phyloP scores from a whole-genome alignment of 1,140 invertebrate species.

The Pinna nobilis region DNA sequence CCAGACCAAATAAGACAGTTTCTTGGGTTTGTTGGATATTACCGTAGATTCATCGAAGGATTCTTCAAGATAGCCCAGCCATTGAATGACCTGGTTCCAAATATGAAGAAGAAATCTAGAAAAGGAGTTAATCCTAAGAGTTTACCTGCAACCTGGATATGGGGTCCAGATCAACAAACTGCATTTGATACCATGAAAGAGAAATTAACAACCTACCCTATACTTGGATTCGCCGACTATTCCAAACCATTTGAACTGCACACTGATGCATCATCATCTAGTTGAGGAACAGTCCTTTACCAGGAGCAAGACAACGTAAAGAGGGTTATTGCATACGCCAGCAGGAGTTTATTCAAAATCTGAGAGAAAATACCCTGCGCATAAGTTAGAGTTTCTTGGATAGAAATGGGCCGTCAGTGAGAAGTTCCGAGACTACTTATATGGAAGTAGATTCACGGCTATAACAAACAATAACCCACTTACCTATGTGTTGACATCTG shows the following conservation, averaged over 20 bases:
- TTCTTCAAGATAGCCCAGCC: constrained; percentile 23
- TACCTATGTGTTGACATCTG: constrained; percentile 29
- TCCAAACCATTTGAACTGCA: constrained; percentile 39
- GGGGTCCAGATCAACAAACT: constrained; percentile 9
- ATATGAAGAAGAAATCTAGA: neutral
- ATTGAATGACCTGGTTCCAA: constrained; percentile 6
- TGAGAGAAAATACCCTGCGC: constrained; percentile 32
- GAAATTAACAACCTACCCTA: constrained; percentile 31
- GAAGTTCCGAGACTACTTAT: neutral
- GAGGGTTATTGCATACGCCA: constrained; percentile 22
- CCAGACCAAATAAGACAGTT: constrained; percentile 31
- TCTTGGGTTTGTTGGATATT: constrained; percentile 44
- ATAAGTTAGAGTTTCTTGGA: constrained; percentile 20
- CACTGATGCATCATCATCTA: constrained; percentile 41
- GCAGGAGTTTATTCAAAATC: constrained; percentile 23
- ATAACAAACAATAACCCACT: constrained; percentile 42
- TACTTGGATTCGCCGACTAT: constrained; percentile 45
- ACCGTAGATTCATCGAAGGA: constrained; percentile 23
- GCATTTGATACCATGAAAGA: constrained; percentile 45
- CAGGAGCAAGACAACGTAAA: constrained; percentile 34
- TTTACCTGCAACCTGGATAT: too few relatives aligned
- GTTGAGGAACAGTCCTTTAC: constrained; percentile 58
- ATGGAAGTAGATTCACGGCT: neutral
- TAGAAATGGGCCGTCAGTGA: neutral
- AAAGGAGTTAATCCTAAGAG: neutral